Evolutionary conservation across 1,140 invertebrate genomes (phyloP), one percentile per base, ranked within the genome.

Genomic region (Leptopilina clavipes): DNA sequence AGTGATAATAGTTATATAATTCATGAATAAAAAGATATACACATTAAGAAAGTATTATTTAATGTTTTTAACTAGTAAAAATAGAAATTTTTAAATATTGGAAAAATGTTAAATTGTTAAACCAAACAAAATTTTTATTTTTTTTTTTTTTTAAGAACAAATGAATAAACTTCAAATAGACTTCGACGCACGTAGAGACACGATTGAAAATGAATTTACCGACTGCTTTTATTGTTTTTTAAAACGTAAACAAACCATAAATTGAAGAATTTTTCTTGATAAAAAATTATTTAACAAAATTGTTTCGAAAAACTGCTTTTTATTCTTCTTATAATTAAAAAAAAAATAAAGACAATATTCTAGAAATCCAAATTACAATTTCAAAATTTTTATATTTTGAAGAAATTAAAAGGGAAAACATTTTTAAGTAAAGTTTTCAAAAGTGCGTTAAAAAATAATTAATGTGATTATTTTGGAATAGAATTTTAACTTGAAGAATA

Each of bases 121-220:
- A 31, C 1, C 25, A 5, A 31, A 31, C 5, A 31, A 31, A 31
- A 31, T 31, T 31, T 40, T 40, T 40, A 9, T 40, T 52, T n/a
- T 31, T 65, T 1, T 65, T 31, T 31, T 8, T 65, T 31, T 31
- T 2, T n/a, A 31, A n/a, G 31, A 31, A 65, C 12, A 25, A 56
- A 59, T 25, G 1, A 59, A 19, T 18, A 59, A 59, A 5, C 19
- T 31, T 65, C 19, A 37, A 65, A 9, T 65, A 65, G 59, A 65
- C 22, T n/a, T 65, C 59, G 19, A 65, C 19, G 59, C 25, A 65
- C 25, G 59, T 31, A 65, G 25, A 65, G 59, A 7, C 59, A 65
- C 22, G 59, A 37, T 65, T 19, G 59, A 65, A 65, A 65, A 11
- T 31, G 59, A 65, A 65, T 65, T 65, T 65, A 65, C 59, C 59